Base-by-base conservation (phyloP, 2,113 vertebrate species). In the Mus pahari region DNA sequence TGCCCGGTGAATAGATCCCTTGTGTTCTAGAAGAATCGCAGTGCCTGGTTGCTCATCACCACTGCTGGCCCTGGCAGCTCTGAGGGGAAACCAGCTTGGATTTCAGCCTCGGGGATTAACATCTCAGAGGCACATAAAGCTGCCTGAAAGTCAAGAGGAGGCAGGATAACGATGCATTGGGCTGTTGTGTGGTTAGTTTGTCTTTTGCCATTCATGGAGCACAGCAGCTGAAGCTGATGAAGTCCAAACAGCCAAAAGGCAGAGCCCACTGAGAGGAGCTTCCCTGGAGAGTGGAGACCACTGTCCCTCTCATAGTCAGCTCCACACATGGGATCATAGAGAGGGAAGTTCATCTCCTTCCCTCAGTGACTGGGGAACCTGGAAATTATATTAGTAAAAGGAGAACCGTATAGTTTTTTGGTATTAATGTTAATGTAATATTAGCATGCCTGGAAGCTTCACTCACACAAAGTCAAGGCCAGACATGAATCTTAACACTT, bases 31-130 rank as follows among this genome's bases (percentile, higher is more conserved):
- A 86, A 92, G 75, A 60, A 86, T 89, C 36, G 24, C 8, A 13
- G 53, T 39, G 81, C 71, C 71, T 84, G 16, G 0, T 36, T 31
- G 92, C 95, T 97, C 81, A 42, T 82, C 92, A 45, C 73, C 95
- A 55, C 90, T 7, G 0, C n/a, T 55, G 95, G 92, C 86, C 77
- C 60, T 64, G 73, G 96, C 45, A 19, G 86, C 94, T 58, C 81
- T n/a, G 89, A 82, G 92, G 86, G 92, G 87, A 92, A 95, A 68
- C 71, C 79, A 73, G 96, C 86, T 96, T 89, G 86, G 92, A 45
- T 97, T 97, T 98, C 97, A 92, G 95, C 86, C 92, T 48, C 0
- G 31, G 83, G 90, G 66, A 92, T 81, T 88, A 64, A 68, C 96
- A 62, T 97, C 96, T 93, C 94, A 92, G 2, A 83, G 86, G 86